phyloP scores from a whole-genome alignment of 2,113 vertebrate genomes.

The Microcebus griseorufus region DNA sequence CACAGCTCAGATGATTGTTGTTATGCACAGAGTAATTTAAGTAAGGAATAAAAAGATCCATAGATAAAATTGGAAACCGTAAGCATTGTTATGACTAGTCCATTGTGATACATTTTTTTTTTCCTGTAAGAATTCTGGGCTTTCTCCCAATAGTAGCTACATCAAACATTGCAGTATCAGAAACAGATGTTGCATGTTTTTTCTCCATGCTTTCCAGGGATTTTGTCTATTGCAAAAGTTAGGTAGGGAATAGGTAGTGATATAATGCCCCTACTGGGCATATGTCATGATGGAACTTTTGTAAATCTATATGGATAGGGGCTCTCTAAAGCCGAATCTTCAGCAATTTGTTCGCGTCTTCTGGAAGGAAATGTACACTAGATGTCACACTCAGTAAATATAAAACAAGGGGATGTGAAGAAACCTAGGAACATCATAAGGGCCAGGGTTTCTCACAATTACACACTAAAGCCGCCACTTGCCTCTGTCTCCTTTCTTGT shows the following conservation, averaged over 20 bases:
- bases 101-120: slow-evolving; percentile 10
- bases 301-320: not conserved
- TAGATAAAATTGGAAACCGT: slow-evolving; percentile 38
- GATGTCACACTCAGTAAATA: not conserved
- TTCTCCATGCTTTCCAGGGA: not conserved
- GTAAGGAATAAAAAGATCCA: not conserved
- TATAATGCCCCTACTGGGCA: not conserved
- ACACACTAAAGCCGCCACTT: not conserved
- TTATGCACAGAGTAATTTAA: slow-evolving; percentile 40
- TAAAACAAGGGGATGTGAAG: not conserved
- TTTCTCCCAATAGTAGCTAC: slow-evolving; percentile 31
- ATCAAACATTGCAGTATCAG: slow-evolving; percentile 10
- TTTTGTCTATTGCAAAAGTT: not conserved
- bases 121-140: slow-evolving; percentile 13
- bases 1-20: not conserved
- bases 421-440: not conserved
- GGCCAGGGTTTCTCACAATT: not conserved
- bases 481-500: not conserved
- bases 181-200: not conserved
- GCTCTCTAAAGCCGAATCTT: not conserved
- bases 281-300: not conserved
- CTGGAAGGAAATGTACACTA: not conserved
- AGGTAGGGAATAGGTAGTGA: not conserved
- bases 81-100: not conserved
- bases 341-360: not conserved